Base-by-base conservation (phyloP, 2,797 vertebrate species). In the Malurus leucopterus region DNA sequence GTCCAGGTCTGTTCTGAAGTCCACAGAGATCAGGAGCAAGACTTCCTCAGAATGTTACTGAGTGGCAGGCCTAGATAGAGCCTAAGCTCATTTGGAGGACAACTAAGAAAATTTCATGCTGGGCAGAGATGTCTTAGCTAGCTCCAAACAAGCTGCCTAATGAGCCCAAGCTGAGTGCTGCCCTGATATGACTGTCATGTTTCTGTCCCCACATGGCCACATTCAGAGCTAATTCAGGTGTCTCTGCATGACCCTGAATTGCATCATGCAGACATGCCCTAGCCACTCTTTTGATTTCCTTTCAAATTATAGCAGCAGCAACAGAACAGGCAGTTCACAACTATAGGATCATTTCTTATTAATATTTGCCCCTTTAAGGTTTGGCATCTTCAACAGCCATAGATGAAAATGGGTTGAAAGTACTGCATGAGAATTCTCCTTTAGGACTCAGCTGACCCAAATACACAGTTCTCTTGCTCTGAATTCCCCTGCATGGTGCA, bases 361-460 rank as follows among this genome's bases (percentile, higher is more conserved):
- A 92, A 88, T 92, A 91, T 73, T 78, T 54, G 34, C 53, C 68
- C 64, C 67, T 94, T 86, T 80, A 83, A 89, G 43, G 41, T 84
- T 83, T 80, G 79, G 76, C 69, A 77, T 90, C 69, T 92, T 91
- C 68, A 67, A 71, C 49, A 91, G 90, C 59, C 43, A 27, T 49
- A 8, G 24, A 77, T 15, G 51, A 94, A 96, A 95, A 94, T 59
- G 74, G 69, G 89, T 88, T 94, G 93, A 91, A 94, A 92, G 92
- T 86, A 88, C 74, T 64, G 92, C 92, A 93, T 29, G 67, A 65
- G 78, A 92, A 92, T 92, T 95, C 85, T 94, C 89, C 94, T 96
- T 89, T 87, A 96, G 93, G 95, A 95, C 75, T 93, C 71, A 67
- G 79, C 1, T 96, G 96, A 96, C 95, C 95, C 95, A 96, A 96